phyloP scores from a whole-genome alignment of 2,888 invertebrate genomes.

The Conistra vaccinii region DNA sequence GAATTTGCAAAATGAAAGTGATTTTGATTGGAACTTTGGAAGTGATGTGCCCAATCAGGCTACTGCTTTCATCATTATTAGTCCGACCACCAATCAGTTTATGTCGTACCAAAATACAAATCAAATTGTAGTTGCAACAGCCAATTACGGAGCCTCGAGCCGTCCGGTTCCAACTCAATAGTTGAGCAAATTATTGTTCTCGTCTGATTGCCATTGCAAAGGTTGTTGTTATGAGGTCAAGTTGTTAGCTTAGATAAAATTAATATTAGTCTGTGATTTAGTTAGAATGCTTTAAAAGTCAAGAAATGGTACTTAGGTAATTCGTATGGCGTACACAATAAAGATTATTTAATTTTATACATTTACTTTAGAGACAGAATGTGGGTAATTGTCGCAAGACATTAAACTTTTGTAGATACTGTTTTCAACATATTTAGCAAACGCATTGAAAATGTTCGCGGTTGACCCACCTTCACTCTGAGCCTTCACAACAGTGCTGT shows the following conservation, averaged over 20 bases:
- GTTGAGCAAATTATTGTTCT: conserved; percentile 25
- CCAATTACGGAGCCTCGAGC: conserved; percentile 3
- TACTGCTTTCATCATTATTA: not conserved
- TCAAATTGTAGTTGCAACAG: conserved; percentile 1
- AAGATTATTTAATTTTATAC: not conserved
- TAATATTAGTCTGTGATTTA: not conserved
- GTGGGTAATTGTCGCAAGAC: not conserved
- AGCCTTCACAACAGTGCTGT: too few species aligned
- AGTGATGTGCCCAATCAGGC: not conserved
- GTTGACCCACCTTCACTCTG: too few species aligned
- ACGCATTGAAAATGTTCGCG: too few species aligned
- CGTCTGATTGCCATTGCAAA: conserved; percentile 21
- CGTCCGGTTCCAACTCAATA: conserved; percentile 17
- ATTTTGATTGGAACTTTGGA: not conserved
- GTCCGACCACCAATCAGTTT: not conserved
- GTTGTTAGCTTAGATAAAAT: not conserved
- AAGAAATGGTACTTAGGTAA: not conserved
- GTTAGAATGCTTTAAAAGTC: not conserved
- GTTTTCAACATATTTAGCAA: too few species aligned
- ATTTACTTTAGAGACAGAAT: not conserved
- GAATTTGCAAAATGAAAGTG: not conserved
- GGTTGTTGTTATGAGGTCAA: not conserved
- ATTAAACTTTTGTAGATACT: too few species aligned
- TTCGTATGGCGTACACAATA: not conserved
- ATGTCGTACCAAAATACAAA: not conserved